Evolutionary conservation across 2,888 invertebrate genomes (phyloP), one percentile per base, ranked within the genome.

Genomic region (Zaprionus obscuricornis): DNA sequence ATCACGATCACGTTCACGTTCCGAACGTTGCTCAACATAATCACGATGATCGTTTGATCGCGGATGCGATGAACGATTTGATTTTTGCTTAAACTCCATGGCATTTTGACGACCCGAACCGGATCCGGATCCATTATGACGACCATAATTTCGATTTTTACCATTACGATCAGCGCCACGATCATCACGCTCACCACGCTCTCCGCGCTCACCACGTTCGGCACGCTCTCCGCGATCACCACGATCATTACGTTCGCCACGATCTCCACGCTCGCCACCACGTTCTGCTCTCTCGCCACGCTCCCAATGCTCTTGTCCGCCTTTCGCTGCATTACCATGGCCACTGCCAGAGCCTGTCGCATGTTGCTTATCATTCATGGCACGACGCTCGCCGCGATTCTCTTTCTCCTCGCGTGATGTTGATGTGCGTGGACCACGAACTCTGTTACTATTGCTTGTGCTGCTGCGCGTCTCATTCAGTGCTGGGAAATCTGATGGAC

Each of bases 401-500:
- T 90, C 90, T 42, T 90, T 90, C 49, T 90, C 90, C 13, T 88
- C 88, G n/a, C 84, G 85, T 0, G 76, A 74, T 0, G 60, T 50
- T 1, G 86, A 83, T 1, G 81, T 74, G 10, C 82, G 81, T 4
- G 73, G 74, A 1, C 74, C 79, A 3, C 76, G 77, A 2, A 71
- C 58, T 18, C 69, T 71, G 27, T 52, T 27, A 3, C 33, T 40
- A 13, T 33, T 62, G 16, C 39, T 31, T 7, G 57, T 66, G 29
- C 67, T 31, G 8, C 76, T 50, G 10, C 85, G 75, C n/a, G n/a
- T n/a, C 36, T 88, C 88, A 39, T 92, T 85, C 78, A 92, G 83
- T 85, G 92, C 89, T 85, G 92, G 74, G 93, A 91, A 82, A 91
- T 94, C 90, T 91, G 94, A 88, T 90, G 93, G 60, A 91, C 93